A percentile compares a stretch with the other conserved stretches of the same genome.
Evolutionary conservation across 1,140 invertebrate genomes (phyloP).

Genomic region (Listronotus oregonensis): DNA sequence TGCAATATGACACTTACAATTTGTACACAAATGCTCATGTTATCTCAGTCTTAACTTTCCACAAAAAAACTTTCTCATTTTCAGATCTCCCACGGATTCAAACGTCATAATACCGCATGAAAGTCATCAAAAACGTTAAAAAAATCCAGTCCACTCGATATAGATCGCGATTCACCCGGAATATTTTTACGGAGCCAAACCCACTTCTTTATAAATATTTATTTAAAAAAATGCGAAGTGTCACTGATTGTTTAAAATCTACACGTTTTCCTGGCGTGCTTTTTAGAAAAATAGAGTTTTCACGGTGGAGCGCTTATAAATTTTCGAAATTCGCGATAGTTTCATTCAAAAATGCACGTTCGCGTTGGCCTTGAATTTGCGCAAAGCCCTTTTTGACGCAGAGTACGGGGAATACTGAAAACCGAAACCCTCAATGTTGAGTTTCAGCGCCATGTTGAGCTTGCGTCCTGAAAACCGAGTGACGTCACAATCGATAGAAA

Average conservation of each 20-base stretch:
- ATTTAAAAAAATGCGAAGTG: neutral
- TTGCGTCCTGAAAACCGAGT: constrained; percentile 44
- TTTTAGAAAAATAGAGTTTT: neutral
- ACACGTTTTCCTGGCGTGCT: neutral
- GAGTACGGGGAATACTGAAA: constrained; percentile 39
- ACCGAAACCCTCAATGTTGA: constrained; percentile 35
- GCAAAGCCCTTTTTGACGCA: constrained; percentile 34
- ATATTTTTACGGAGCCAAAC: constrained; percentile 41
- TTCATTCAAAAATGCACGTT: constrained; percentile 31
- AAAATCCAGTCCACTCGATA: constrained; percentile 11
- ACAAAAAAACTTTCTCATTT: constrained; percentile 28
- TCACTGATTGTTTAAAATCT: neutral
- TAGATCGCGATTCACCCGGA: constrained; percentile 4
- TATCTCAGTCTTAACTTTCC: constrained; percentile 41
- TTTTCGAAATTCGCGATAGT: neutral
- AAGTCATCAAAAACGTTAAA: constrained; percentile 31
- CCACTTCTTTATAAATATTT: constrained; percentile 37
- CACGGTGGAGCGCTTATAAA: neutral
- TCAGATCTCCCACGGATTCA: constrained; percentile 10
- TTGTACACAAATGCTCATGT: constrained; percentile 47
- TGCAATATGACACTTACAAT: constrained; percentile 39
- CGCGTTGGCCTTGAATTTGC: constrained; percentile 23
- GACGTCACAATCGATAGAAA: constrained; percentile 53
- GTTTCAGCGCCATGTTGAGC: constrained; percentile 46
- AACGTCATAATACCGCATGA: constrained; percentile 23